Percentiles rank a stretch among this genome's conserved stretches.
Conservation (phyloP, 2,797 vertebrate species). For the Todus mexicanus region DNA sequence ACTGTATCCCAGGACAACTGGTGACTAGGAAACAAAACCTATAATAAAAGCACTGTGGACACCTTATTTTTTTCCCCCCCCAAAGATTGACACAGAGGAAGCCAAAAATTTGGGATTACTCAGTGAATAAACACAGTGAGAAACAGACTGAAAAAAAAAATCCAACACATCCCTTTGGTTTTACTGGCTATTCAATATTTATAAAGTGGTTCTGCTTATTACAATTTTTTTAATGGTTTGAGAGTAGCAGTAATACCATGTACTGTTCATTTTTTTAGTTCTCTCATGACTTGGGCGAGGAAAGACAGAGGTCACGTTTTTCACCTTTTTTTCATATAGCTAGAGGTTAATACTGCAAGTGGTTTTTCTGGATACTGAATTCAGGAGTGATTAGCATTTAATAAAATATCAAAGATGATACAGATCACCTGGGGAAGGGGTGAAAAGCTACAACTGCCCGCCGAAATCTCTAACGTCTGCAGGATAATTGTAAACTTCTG, state of each 20-base stretch:
- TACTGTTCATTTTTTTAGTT: slow-evolving; percentile 23
- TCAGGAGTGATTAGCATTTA: background rate
- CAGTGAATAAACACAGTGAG: slow-evolving; percentile 38
- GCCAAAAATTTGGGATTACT: slow-evolving; percentile 32
- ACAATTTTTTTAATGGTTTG: background rate
- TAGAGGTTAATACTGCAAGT: background rate
- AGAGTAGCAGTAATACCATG: background rate
- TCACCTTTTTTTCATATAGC: background rate
- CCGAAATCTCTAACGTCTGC: background rate
- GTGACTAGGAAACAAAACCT: slow-evolving; percentile 50
- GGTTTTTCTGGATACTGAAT: background rate
- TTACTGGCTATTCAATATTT: background rate
- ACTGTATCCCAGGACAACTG: background rate
- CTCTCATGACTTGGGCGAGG: background rate
- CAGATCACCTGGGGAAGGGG: background rate
- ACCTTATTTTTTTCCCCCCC: background rate
- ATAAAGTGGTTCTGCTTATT: background rate
- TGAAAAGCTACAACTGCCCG: background rate
- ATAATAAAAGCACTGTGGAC: slow-evolving; percentile 27
- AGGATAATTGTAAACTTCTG: background rate
- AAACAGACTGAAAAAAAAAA: slow-evolving; percentile 1
- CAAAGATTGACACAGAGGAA: background rate
- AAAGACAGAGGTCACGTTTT: background rate
- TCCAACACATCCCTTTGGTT: background rate
- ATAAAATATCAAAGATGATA: background rate